Evolutionary conservation across 2,888 invertebrate species (phyloP), one percentile per base, ranked within the genome.

Genomic region (Saturnia japonica): DNA sequence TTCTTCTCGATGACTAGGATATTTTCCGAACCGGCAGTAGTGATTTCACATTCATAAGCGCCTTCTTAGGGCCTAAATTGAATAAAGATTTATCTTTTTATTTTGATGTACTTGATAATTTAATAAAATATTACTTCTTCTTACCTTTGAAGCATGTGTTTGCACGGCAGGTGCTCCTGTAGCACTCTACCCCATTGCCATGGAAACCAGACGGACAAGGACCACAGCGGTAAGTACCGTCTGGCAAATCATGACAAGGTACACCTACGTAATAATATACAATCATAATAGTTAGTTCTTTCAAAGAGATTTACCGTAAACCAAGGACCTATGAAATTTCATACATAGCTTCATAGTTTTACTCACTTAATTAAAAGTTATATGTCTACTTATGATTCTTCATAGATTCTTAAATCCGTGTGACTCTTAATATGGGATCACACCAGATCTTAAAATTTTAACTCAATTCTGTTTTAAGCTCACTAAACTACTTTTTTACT

Each of bases 131-230:
- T 43, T 54, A 16, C 47, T 69, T 6, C 47, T 69, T 6, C 71
- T 75, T 74, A 90, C 90, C 90, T 86, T 83, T 82, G 73, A 78
- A 91, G 73, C 92, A 93, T 16, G 86, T 79, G 67, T 77, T 83
- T 1, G 84, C 80, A 9, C 80, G 83, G 72, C 93, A 93, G 0
- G 83, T 74, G 0, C 86, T 11, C 57, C 88, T 83, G 68, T 94
- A 91, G 81, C 99, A 99, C 69, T 94, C 91, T 3, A 96, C 95
- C 14, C 95, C 96, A 80, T 96, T 94, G 74, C 98, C 97, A 0
- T 95, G 96, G 87, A 95, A 98, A 40, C 99, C 99, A 1, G 96
- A 88, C 0, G 99, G 99, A 84, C 99, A 99, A 0, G 96, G 90
- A 0, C 96, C 97, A 84, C 99, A 99, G 73, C 96, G 95, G 90